Evolutionary conservation across 2,888 invertebrate species (phyloP).

Genomic region (Megastigmus dorsalis): DNA sequence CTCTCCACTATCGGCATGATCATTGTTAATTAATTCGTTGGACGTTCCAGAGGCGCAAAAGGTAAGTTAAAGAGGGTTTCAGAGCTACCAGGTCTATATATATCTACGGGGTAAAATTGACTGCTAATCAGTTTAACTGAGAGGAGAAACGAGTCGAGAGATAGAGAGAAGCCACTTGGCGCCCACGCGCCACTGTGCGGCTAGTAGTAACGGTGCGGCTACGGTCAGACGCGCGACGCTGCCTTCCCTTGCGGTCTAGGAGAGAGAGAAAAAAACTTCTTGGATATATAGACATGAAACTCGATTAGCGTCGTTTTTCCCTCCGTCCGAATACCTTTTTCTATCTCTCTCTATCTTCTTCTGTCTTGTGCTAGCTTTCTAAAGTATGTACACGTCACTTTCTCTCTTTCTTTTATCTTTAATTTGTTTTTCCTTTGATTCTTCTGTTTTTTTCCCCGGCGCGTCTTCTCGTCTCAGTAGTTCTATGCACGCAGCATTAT

Average conservation of each 20-base stretch:
- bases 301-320: slow-evolving; percentile 13
- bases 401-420: too few species aligned
- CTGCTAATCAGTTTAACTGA: slow-evolving; percentile 10
- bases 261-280: too few species aligned
- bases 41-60: neutral
- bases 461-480: too few species aligned
- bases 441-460: too few species aligned
- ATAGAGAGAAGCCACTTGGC: neutral
- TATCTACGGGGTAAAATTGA: slow-evolving; percentile 15
- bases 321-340: neutral
- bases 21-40: slow-evolving; percentile 22
- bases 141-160: neutral
- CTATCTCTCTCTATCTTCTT: neutral
- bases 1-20: neutral
- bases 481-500: too few species aligned
- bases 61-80: slow-evolving; percentile 31
- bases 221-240: neutral
- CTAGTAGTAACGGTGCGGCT: too few species aligned
- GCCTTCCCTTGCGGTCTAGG: neutral
- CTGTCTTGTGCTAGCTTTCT: too few species aligned
- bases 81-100: too few species aligned
- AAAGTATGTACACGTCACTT: too few species aligned
- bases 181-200: too few species aligned
- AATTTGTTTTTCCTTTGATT: too few species aligned
- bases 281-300: too few species aligned